Base-by-base conservation (phyloP, 2,797 vertebrate genomes). In the Acanthurus leucopareius region DNA sequence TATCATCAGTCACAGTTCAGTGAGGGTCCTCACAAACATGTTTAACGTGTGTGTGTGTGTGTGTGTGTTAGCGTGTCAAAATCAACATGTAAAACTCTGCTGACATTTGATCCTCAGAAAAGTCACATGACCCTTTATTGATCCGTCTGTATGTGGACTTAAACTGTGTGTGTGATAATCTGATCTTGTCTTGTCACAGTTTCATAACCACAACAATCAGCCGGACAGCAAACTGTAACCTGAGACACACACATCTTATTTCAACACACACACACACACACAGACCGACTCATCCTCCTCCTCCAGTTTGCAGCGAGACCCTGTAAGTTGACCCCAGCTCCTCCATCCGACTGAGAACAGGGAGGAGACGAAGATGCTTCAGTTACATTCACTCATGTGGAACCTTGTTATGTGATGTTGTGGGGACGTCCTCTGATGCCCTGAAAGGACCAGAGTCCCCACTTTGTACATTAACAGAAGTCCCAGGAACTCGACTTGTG, bases 81-180 rank as follows among this genome's bases (percentile, higher is more conserved):
- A 3, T 7, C 38, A 40, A 40, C 10, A 1, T 3, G 5, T n/a
- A 8, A n/a, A 13, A 13, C 7, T 44, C 56, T 47, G 76, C 22
- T 28, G 32, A 10, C 3, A 13, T 51, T 25, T 73, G 66, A 74
- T 32, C 47, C 0, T 35, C 6, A 10, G 14, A 0, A 7, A 1
- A 6, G 65, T 69, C 56, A 45, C 47, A n/a, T 63, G 71, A 72
- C 61, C 53, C 4, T 14, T 7, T 0, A 81, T 47, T 42, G 53
- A 79, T 64, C 57, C 35, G 54, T 19, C 66, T 65, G 66, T 38
- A 16, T 22, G 9, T 25, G 28, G 15, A 6, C 8, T 14, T 32
- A 15, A n/a, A n/a, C n/a, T 51, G 42, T 67, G 40, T 58, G 52
- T 65, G 64, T 28, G n/a, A 71, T 68, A 75, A 86, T 22, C 32